Conservation (phyloP, 2,113 vertebrate species). For the Phalacrocorax aristotelis region DNA sequence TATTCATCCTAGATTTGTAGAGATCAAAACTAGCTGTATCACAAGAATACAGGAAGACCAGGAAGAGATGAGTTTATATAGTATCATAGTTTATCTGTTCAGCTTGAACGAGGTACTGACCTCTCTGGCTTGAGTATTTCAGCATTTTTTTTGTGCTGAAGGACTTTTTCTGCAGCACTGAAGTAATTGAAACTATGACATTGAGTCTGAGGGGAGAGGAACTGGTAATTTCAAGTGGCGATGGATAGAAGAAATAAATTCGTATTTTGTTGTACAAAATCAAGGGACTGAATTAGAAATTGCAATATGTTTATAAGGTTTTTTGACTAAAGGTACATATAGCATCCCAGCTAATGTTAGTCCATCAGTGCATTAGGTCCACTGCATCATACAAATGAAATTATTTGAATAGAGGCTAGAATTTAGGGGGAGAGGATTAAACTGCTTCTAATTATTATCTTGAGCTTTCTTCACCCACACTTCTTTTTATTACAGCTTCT, state of each 20-base stretch:
- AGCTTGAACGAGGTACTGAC: background rate
- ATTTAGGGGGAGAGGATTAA: background rate
- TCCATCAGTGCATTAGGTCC: background rate
- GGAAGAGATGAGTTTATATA: background rate
- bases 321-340: background rate
- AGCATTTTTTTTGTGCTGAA: background rate
- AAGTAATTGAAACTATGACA: background rate
- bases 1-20: background rate
- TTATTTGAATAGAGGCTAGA: background rate
- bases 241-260: background rate
- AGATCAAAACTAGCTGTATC: background rate
- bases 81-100: background rate
- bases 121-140: background rate
- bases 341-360: background rate
- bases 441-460: background rate
- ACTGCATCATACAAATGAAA: background rate
- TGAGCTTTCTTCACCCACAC: background rate
- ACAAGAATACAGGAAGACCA: background rate
- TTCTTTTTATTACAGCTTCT: background rate
- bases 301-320: background rate
- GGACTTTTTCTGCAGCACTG: background rate
- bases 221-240: background rate
- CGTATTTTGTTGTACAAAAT: background rate
- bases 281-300: background rate
- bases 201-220: background rate